Conservation (phyloP, 1,140 invertebrate species). For the Papilio glaucus region DNA sequence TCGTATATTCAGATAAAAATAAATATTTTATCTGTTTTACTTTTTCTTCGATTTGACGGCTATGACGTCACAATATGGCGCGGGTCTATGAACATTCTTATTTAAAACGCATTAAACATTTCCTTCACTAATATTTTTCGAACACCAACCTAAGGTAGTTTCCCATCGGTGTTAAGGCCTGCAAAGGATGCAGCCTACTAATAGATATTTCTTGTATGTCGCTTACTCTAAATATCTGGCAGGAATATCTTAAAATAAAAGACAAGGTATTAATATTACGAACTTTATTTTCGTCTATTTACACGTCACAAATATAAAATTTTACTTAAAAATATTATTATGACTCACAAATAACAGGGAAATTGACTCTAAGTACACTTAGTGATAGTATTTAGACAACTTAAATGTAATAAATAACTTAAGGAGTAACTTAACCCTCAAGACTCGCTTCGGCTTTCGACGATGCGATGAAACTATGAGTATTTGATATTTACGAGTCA, state of each 20-base stretch:
- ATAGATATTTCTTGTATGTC: too few relatives aligned
- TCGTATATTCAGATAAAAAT: too few relatives aligned
- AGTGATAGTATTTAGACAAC: constrained; percentile 41
- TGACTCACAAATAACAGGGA: constrained; percentile 55
- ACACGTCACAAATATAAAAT: constrained; percentile 65
- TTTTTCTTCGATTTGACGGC: too few relatives aligned
- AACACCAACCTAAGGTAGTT: too few relatives aligned
- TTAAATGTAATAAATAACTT: constrained; percentile 53
- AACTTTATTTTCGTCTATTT: constrained; percentile 69
- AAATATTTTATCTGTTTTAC: too few relatives aligned
- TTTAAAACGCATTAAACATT: too few relatives aligned
- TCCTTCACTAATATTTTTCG: too few relatives aligned
- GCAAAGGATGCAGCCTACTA: too few relatives aligned
- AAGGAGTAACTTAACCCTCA: background rate
- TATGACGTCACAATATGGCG: too few relatives aligned
- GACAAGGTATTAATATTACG: constrained; percentile 48
- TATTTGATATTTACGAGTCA: background rate
- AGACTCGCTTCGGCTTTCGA: background rate
- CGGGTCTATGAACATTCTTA: too few relatives aligned
- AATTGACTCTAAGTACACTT: constrained; percentile 46
- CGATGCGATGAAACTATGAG: background rate
- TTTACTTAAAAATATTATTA: constrained; percentile 65
- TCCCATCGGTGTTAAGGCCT: too few relatives aligned
- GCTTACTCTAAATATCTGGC: too few relatives aligned
- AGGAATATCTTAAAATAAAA: constrained; percentile 24